Percentiles rank a stretch among this genome's conserved stretches.
phyloP scores from a whole-genome alignment of 2,113 vertebrate genomes.

The Pipra filicauda region DNA sequence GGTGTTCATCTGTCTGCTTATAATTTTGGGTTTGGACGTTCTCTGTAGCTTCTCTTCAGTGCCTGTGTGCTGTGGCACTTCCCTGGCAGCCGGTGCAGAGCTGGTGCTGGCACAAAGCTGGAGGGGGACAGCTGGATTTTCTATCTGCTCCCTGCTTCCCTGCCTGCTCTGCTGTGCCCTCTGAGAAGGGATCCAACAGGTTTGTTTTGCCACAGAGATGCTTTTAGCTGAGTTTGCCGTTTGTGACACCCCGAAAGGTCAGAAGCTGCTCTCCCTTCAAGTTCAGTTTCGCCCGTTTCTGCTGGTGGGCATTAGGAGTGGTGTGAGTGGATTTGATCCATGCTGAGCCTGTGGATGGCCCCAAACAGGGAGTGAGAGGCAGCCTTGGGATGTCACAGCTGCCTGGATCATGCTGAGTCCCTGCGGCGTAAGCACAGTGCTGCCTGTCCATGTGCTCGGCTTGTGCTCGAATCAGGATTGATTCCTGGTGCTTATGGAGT shows the following conservation, averaged over 20 bases:
- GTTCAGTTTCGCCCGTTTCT: not conserved
- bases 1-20: accelerated
- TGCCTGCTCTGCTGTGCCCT: accelerated
- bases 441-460: accelerated
- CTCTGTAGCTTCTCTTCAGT: not conserved
- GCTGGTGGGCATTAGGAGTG: accelerated
- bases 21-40: not conserved
- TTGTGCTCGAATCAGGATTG: not conserved
- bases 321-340: not conserved
- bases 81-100: accelerated
- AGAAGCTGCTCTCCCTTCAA: not conserved
- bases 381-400: not conserved
- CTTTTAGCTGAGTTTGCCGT: accelerated
- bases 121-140: not conserved
- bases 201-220: not conserved
- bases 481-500: not conserved
- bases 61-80: not conserved
- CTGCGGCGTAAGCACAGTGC: accelerated
- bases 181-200: not conserved
- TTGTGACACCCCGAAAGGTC: not conserved
- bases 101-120: not conserved
- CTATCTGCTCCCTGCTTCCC: not conserved
- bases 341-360: not conserved
- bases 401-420: accelerated
- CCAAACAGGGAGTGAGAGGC: accelerated